A percentile compares a stretch with the other conserved stretches of the same genome.
phyloP scores from a whole-genome alignment of 1,140 invertebrate species.

The Ganaspis sp. region DNA sequence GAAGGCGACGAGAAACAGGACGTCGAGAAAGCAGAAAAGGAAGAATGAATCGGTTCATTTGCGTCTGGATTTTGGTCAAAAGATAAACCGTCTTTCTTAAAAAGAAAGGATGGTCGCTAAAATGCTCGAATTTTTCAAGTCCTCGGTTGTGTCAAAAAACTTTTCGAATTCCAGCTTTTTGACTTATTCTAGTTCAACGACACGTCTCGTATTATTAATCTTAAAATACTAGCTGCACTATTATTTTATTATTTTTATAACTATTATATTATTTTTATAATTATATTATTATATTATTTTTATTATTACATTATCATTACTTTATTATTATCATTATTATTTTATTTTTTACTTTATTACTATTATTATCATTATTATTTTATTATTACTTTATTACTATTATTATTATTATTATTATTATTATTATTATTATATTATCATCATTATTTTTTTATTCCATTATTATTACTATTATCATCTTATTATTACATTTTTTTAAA shows the following conservation, averaged over 20 bases:
- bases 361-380: not conserved
- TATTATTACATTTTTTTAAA: not conserved
- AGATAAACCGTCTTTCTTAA: constrained; percentile 14
- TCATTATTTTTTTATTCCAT: not conserved
- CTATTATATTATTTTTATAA: not conserved
- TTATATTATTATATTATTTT: too few relatives aligned
- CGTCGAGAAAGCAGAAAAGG: constrained; percentile 70
- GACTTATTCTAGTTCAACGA: constrained; percentile 22
- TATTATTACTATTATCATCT: not conserved
- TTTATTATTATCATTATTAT: not conserved
- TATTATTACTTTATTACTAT: not conserved
- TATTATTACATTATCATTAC: not conserved
- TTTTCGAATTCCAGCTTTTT: not conserved
- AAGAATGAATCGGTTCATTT: constrained; percentile 58
- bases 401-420: not conserved
- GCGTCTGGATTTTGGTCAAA: not conserved
- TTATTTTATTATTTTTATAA: not conserved
- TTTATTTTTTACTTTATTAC: not conserved
- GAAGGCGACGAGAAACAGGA: constrained; percentile 73
- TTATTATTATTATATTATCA: not conserved
- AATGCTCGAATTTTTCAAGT: constrained; percentile 33
- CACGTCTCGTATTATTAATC: not conserved
- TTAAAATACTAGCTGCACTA: constrained; percentile 7
- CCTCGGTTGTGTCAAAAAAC: constrained; percentile 31
- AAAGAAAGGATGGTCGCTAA: constrained; percentile 22